Base-by-base conservation (phyloP, 2,797 vertebrate species). In the Chelon labrosus region DNA sequence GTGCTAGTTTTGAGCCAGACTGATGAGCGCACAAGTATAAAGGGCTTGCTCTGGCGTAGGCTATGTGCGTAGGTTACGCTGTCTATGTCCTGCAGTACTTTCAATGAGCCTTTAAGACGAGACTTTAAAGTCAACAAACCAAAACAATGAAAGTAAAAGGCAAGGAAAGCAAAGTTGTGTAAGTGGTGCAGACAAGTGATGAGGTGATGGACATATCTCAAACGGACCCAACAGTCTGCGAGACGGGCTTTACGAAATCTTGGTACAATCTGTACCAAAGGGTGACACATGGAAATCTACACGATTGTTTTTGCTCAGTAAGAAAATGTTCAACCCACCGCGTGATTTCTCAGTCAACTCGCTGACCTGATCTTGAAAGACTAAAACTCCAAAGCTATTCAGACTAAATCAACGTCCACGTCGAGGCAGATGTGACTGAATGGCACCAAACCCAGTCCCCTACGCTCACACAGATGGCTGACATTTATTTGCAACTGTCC, bases 401-500 rank as follows among this genome's bases (percentile, higher is more conserved):
- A 65, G 53, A 52, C 52, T 22, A 22, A 65, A 77, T 62, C 58
- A 37, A 12, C 38, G 38, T 57, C 25, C 13, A 14, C 35, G 53
- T 10, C 2, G 10, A 39, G 13, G 25, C 65, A 80, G 47, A 54
- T 73, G 64, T 52, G 52, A 55, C 35, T 61, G 52, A 70, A 49
- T 39, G 22, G 53, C 38, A 62, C 20, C 50, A 13, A 57, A 68
- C 22, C 50, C 41, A 44, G 57, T 42, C 27, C 20, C 16, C 35
- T 64, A 13, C 50, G 38, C 51, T 50, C 62, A 58, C 56, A 68
- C 76, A 82, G 75, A 77, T 80, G 77, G 79, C 64, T 64, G 69
- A 79, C 67, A 77, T 82, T 80, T 76, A 69, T 75, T 57, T 55
- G 52, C 42, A 50, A 76, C 64, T 68, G 61, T 64, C 52, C 65